These are phyloP conservation scores for Phasia obesa DNA, from an alignment of 2,888 invertebrate genomes.

Conservation along the genomic window DNA sequence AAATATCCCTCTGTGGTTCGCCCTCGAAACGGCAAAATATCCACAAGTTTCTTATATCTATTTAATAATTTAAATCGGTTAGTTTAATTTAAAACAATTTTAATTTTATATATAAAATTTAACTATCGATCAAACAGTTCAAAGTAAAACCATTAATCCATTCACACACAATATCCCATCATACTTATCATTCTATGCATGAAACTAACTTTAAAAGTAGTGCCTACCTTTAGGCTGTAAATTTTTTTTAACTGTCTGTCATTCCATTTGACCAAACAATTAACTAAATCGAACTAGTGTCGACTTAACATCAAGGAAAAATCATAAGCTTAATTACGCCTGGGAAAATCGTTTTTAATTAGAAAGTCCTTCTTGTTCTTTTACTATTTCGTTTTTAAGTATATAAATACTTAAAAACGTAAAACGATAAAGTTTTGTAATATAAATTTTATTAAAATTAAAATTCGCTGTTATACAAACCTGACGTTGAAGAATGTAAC, in stretches of 20 bases:
- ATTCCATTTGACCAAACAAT: conserved; percentile 12
- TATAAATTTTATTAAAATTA: background rate
- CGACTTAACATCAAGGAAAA: conserved; percentile 13
- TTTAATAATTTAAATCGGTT: too few species aligned
- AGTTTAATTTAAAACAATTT: too few species aligned
- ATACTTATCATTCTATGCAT: background rate
- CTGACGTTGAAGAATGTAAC: conserved; percentile 82
- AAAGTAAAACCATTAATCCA: background rate
- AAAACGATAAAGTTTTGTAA: background rate
- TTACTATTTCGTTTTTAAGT: too few species aligned
- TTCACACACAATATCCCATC: background rate
- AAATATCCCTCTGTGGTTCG: too few species aligned
- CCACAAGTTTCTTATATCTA: too few species aligned
- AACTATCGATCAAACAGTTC: conserved; percentile 50
- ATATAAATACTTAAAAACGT: too few species aligned
- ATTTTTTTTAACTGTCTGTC: background rate
- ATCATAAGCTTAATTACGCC: conserved; percentile 35
- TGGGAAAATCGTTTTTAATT: conserved; percentile 25
- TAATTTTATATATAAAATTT: too few species aligned
- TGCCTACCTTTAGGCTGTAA: conserved; percentile 35
- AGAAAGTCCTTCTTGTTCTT: background rate
- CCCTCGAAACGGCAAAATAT: too few species aligned
- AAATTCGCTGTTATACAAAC: conserved; percentile 73
- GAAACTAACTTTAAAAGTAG: background rate
- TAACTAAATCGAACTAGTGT: conserved; percentile 11